Conservation (phyloP, 1,140 invertebrate genomes). For the Diabrotica undecimpunctata region DNA sequence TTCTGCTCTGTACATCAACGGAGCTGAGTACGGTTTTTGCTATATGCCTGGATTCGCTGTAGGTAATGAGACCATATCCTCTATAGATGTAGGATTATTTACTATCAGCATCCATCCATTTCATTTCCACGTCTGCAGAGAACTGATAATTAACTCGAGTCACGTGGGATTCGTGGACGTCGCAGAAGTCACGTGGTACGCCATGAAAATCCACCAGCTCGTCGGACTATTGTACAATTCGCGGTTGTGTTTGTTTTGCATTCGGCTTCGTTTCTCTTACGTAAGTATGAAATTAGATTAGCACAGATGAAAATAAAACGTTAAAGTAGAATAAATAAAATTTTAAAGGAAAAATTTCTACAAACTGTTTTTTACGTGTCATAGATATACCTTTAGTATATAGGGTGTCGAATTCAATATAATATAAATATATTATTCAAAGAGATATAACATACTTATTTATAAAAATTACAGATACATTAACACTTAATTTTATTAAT, state of each 20-base stretch:
- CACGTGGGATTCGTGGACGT: not conserved
- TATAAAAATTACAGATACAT: too few species aligned
- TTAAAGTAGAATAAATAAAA: not conserved
- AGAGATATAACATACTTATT: too few species aligned
- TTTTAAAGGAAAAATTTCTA: too few species aligned
- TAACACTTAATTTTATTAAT: too few species aligned
- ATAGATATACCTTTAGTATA: too few species aligned
- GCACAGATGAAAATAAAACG: not conserved
- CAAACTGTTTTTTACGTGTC: too few species aligned
- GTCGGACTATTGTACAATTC: not conserved
- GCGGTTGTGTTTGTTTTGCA: not conserved
- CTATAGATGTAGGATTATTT: not conserved
- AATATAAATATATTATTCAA: too few species aligned
- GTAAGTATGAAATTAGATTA: not conserved
- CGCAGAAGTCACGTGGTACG: not conserved
- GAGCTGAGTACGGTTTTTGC: too few species aligned
- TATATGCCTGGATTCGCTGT: too few species aligned
- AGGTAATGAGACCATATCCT: not conserved
- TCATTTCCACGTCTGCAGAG: not conserved
- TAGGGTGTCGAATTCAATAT: too few species aligned
- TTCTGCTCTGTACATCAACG: too few species aligned
- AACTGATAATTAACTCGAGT: not conserved
- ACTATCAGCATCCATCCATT: not conserved
- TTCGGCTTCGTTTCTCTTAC: not conserved
- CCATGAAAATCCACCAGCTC: not conserved